These are phyloP conservation scores for Neomonachus schauinslandi DNA, from an alignment of 2,113 vertebrate genomes.

Conservation along the genomic window DNA sequence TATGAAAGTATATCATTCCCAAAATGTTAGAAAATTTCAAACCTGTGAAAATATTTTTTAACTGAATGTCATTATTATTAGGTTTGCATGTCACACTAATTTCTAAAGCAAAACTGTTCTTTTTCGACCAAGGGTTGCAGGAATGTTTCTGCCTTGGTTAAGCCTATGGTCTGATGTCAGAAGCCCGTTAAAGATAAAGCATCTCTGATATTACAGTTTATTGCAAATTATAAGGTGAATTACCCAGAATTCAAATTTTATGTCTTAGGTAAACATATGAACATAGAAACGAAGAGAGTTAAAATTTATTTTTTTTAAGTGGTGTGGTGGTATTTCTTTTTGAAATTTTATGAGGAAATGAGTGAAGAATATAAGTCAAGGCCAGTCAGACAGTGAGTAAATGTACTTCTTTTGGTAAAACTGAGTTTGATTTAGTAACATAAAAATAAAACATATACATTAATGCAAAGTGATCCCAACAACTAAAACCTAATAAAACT, in stretches of 20 bases:
- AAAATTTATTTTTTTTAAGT: neutral
- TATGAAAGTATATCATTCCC: neutral
- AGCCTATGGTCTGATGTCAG: neutral
- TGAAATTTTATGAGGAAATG: constrained; percentile 21
- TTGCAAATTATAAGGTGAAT: neutral
- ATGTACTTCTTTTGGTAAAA: constrained; percentile 36
- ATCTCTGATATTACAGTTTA: neutral
- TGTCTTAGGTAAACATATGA: constrained; percentile 6
- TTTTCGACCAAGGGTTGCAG: neutral
- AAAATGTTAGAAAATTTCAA: constrained; percentile 20
- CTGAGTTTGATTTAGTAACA: constrained; percentile 32
- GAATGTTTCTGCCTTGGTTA: neutral
- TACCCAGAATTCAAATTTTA: constrained; percentile 18
- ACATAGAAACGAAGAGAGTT: constrained; percentile 35
- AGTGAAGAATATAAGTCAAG: constrained; percentile 28
- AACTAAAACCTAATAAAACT: neutral
- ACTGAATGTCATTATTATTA: neutral
- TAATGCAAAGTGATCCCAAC: neutral
- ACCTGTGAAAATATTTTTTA: neutral
- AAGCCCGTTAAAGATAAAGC: neutral
- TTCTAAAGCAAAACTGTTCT: constrained; percentile 39
- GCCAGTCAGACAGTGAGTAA: neutral
- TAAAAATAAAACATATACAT: constrained; percentile 34
- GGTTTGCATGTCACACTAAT: neutral
- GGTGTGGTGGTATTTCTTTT: neutral